A percentile compares a stretch with the other conserved stretches of the same genome.
phyloP scores from a whole-genome alignment of 2,113 vertebrate genomes.

The Scalopus aquaticus region DNA sequence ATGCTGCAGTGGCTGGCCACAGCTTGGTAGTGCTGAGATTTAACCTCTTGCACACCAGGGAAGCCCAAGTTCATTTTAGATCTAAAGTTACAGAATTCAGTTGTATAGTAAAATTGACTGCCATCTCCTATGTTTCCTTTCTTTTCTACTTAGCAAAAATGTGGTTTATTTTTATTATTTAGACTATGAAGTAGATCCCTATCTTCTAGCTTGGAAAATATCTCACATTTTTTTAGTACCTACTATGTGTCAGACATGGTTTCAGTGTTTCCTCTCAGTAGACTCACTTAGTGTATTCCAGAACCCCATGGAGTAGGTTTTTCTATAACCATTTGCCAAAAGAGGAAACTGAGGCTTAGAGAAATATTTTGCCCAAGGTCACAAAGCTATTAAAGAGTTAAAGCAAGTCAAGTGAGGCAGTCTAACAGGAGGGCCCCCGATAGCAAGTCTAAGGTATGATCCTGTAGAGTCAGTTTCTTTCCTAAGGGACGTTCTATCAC shows the following conservation, averaged over 20 bases:
- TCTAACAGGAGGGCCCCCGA: background rate
- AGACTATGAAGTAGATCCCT: background rate
- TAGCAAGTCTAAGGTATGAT: background rate
- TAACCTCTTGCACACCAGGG: too few relatives aligned
- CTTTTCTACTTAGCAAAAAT: background rate
- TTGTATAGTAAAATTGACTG: background rate
- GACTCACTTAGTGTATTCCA: slow-evolving; percentile 8
- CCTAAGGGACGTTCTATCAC: background rate
- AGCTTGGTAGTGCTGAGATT: too few relatives aligned
- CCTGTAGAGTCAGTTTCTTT: background rate
- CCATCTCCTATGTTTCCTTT: background rate
- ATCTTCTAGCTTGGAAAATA: background rate
- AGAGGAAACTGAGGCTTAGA: background rate
- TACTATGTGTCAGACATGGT: background rate
- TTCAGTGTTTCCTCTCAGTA: background rate
- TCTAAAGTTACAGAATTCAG: background rate
- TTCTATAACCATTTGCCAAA: background rate
- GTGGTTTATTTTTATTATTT: background rate
- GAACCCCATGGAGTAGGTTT: background rate
- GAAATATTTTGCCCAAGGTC: background rate
- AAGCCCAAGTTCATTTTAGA: too few relatives aligned
- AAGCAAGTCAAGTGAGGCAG: background rate
- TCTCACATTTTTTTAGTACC: background rate
- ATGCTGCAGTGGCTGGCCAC: too few relatives aligned
- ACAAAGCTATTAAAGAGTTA: background rate